Evolutionary conservation across 2,797 vertebrate genomes (phyloP).

Genomic region (Pelochelys cantorii): DNA sequence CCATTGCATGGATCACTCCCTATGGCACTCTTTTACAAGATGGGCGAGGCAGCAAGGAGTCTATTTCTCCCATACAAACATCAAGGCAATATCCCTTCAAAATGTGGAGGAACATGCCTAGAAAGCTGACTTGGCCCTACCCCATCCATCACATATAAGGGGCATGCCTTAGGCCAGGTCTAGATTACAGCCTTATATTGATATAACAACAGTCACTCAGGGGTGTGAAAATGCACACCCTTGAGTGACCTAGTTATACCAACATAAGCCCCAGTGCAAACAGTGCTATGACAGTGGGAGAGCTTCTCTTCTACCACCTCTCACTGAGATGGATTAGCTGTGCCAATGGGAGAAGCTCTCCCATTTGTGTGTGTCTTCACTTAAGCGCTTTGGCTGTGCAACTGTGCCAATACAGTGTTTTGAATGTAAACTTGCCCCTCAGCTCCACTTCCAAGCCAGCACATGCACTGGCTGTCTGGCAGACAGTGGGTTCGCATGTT

Average conservation of each 20-base stretch:
- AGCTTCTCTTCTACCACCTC: too few species aligned
- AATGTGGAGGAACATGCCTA: slow-evolving; percentile 68
- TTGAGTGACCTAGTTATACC: not conserved
- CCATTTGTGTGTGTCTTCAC: too few species aligned
- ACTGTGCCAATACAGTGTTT: too few species aligned
- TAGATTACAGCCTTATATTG: not conserved
- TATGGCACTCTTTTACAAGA: slow-evolving; percentile 63
- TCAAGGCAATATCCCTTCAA: slow-evolving; percentile 64
- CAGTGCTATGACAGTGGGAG: too few species aligned
- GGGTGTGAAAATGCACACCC: not conserved
- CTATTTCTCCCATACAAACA: slow-evolving; percentile 59
- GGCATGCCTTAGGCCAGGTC: not conserved
- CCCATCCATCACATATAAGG: slow-evolving; percentile 30
- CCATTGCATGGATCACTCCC: slow-evolving; percentile 27
- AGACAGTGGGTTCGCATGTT: not conserved
- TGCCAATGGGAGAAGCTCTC: too few species aligned
- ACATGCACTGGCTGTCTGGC: not conserved
- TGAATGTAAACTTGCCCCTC: not conserved
- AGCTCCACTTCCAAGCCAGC: slow-evolving; percentile 41
- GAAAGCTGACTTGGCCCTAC: slow-evolving; percentile 63
- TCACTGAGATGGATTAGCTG: too few species aligned
- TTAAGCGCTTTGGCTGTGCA: too few species aligned
- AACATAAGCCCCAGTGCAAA: not conserved
- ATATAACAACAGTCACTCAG: too few species aligned
- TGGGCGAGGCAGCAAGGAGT: slow-evolving; percentile 60